These are phyloP conservation scores for Leuctra nigra DNA, from an alignment of 2,888 invertebrate species.

Conservation along the genomic window DNA sequence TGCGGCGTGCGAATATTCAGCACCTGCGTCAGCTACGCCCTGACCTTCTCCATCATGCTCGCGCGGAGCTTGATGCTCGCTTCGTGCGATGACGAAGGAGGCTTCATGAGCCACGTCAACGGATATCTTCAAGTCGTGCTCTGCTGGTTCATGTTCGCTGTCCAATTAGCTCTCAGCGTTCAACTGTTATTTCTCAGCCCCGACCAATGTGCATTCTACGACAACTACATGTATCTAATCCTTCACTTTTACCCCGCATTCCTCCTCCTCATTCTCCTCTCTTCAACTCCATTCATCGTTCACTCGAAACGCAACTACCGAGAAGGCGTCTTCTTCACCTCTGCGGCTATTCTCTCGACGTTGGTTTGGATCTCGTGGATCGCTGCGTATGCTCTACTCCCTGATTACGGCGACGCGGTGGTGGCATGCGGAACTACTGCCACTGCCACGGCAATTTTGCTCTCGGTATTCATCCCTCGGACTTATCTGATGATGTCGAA, in stretches of 20 bases:
- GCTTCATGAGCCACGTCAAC: slow-evolving; percentile 61
- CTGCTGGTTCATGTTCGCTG: slow-evolving; percentile 50
- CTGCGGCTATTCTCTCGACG: slow-evolving; percentile 49
- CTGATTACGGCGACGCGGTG: slow-evolving; percentile 44
- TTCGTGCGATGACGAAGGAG: slow-evolving; percentile 55
- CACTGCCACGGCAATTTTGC: slow-evolving; percentile 55
- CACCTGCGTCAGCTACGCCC: slow-evolving; percentile 53
- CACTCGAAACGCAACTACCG: slow-evolving; percentile 60
- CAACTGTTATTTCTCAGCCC: slow-evolving; percentile 39
- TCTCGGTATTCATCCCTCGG: slow-evolving; percentile 59
- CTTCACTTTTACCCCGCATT: slow-evolving; percentile 55
- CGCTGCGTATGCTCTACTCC: slow-evolving; percentile 44
- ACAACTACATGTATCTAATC: slow-evolving; percentile 44
- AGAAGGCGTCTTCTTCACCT: slow-evolving; percentile 47
- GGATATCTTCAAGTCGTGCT: slow-evolving; percentile 49
- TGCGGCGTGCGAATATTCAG: slow-evolving; percentile 52
- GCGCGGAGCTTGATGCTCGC: slow-evolving; percentile 58
- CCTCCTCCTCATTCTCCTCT: slow-evolving; percentile 49
- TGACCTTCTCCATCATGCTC: slow-evolving; percentile 56
- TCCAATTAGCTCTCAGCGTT: slow-evolving; percentile 37
- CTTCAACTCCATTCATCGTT: slow-evolving; percentile 53
- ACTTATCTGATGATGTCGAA: slow-evolving; percentile 61
- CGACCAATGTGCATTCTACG: slow-evolving; percentile 45
- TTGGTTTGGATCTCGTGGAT: slow-evolving; percentile 56
- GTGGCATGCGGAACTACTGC: slow-evolving; percentile 54